Evolutionary conservation across 2,888 invertebrate species (phyloP), one percentile per base, ranked within the genome.

Genomic region (Congeria kusceri): DNA sequence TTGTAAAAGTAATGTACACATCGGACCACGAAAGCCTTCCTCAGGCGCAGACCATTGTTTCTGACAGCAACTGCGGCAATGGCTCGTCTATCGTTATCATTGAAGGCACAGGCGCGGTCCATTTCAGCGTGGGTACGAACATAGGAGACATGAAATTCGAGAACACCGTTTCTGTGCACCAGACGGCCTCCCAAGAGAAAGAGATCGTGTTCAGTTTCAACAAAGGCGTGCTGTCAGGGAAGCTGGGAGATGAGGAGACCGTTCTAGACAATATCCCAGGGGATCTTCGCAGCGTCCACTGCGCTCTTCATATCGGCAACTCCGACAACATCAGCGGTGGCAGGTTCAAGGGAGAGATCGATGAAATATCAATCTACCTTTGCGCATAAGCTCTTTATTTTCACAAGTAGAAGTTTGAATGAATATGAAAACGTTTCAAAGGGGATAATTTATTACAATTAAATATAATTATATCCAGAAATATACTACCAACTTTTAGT

Each of bases 31-130:
- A 25, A n/a, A 61, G 15, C 13, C 44, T 56, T 9, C 27, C 49
- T 18, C 53, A 68, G 3, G 76, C 77, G 28, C 86, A 85, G 59
- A 87, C 89, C 0, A 64, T 90, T 29, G 65, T 90, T 11, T 85
- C 87, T 53, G 89, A 90, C 67, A 88, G 89, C 18, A 89, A 90
- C 73, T 89, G 89, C 53, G 79, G 80, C 46, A 84, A 71, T 29
- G 63, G 80, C 4, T 84, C 86, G n/a, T 87, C 90, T 7, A 78
- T 90, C 25, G 80, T 84, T 76, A 66, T 90, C 46, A 83, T 79
- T 0, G 84, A 87, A 15, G 82, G 80, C 44, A 53, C 70, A 0
- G 59, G 68, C 1, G 68, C 78, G n/a, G 71, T 86, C 9, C 74
- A 77, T 49, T 85, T 87, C 44, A 86, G 86, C 1, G 77, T 84